Evolutionary conservation across 2,888 invertebrate species (phyloP).

Genomic region (Melanargia galathea): DNA sequence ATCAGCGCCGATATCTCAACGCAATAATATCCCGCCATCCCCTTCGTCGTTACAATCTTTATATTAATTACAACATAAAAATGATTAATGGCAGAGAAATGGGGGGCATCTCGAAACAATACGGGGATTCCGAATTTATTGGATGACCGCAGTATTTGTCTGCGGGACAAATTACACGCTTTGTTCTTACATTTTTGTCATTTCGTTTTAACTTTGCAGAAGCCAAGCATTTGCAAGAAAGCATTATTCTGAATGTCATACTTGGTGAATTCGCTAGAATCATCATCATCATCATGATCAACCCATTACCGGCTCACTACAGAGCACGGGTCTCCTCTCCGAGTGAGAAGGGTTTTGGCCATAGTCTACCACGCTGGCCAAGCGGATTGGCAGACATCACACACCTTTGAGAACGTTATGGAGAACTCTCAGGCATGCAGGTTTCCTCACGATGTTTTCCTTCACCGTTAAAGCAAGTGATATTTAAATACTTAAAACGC

Average conservation of each 20-base stretch:
- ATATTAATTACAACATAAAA: slow-evolving; percentile 81
- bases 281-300: too few relatives aligned
- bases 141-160: slow-evolving; percentile 72
- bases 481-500: too few relatives aligned
- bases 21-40: slow-evolving; percentile 32
- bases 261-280: too few relatives aligned
- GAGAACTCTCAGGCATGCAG: too few relatives aligned
- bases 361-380: too few relatives aligned
- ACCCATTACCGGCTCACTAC: too few relatives aligned
- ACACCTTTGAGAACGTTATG: too few relatives aligned
- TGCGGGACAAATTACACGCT: slow-evolving; percentile 66
- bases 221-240: not conserved
- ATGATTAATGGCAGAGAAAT: slow-evolving; percentile 67
- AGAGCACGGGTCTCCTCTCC: too few relatives aligned
- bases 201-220: slow-evolving; percentile 21
- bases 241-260: slow-evolving; percentile 11
- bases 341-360: too few relatives aligned
- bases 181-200: slow-evolving; percentile 49
- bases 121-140: slow-evolving; percentile 72
- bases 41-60: slow-evolving; percentile 68
- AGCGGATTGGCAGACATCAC: too few relatives aligned
- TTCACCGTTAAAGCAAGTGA: too few relatives aligned
- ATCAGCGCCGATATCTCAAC: slow-evolving; percentile 38
- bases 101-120: slow-evolving; percentile 71
- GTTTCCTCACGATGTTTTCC: too few relatives aligned